These are phyloP conservation scores for Bicyclus anynana DNA, from an alignment of 1,140 invertebrate genomes.

Conservation along the genomic window DNA sequence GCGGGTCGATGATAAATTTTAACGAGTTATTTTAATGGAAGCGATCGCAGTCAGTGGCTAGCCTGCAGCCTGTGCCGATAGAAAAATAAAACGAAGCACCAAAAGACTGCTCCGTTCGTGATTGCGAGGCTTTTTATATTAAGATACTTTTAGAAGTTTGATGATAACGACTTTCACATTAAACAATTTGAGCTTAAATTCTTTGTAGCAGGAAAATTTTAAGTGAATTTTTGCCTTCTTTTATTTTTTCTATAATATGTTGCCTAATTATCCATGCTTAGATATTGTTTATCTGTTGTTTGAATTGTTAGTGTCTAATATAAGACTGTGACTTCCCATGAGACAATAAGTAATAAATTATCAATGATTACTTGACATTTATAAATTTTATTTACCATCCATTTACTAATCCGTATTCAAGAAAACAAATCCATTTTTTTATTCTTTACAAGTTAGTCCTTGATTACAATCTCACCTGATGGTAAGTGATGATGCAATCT, in stretches of 20 bases:
- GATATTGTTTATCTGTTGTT: no score
- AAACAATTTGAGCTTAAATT: slow-evolving; percentile 23
- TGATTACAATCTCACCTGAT: no score
- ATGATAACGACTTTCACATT: slow-evolving; percentile 28
- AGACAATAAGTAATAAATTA: no score
- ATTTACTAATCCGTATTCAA: no score
- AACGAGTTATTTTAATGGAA: slow-evolving; percentile 77
- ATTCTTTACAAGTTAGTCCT: no score
- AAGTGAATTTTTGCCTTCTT: not conserved
- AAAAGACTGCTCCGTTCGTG: slow-evolving; percentile 58
- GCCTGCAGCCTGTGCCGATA: slow-evolving; percentile 67
- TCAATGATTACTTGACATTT: no score
- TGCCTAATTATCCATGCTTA: no score
- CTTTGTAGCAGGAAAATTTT: slow-evolving; percentile 5
- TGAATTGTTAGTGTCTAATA: no score
- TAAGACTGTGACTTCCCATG: no score
- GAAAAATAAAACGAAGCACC: slow-evolving; percentile 70
- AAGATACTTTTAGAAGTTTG: slow-evolving; percentile 33
- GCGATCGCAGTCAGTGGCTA: slow-evolving; percentile 72
- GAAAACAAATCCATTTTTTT: no score
- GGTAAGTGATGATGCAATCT: no score
- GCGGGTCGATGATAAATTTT: slow-evolving; percentile 77
- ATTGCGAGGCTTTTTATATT: slow-evolving; percentile 36
- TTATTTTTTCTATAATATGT: not conserved
- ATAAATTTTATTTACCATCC: no score